Evolutionary conservation across 2,888 invertebrate genomes (phyloP).

Genomic region (Elysia crispata): DNA sequence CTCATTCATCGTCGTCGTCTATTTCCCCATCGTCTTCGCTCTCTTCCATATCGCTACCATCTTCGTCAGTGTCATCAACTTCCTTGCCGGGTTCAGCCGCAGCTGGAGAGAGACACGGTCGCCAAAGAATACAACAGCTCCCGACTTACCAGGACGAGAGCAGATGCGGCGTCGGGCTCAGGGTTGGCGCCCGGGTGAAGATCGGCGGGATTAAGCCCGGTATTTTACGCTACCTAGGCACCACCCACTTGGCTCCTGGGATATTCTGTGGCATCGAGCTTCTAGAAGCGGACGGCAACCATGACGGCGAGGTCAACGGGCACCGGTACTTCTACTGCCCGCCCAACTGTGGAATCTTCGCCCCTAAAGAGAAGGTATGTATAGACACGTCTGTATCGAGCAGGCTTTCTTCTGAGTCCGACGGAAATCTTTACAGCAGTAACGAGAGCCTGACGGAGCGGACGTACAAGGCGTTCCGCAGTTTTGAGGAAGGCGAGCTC

Average conservation of each 20-base stretch:
- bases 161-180: constrained; percentile 53
- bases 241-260: constrained; percentile 80
- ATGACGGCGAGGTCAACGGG: constrained; percentile 83
- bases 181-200: constrained; percentile 77
- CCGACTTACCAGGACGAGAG: neutral
- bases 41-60: neutral
- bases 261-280: constrained; percentile 84
- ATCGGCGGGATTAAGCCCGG: constrained; percentile 80
- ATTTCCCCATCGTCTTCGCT: neutral
- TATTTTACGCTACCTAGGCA: constrained; percentile 80
- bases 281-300: constrained; percentile 81
- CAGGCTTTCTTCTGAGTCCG: constrained; percentile 38
- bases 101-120: neutral
- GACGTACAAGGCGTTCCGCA: constrained; percentile 40
- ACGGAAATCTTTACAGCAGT: constrained; percentile 41
- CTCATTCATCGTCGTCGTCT: neutral
- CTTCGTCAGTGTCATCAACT: constrained; percentile 13
- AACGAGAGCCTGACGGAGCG: constrained; percentile 42
- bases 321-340: constrained; percentile 83
- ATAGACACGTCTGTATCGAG: constrained; percentile 51
- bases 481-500: constrained; percentile 42
- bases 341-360: constrained; percentile 82
- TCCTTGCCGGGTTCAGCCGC: neutral
- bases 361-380: constrained; percentile 81
- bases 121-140: neutral